Evolutionary conservation across 2,888 invertebrate genomes (phyloP), one percentile per base, ranked within the genome.

Genomic region (Odontocerum albicorne): DNA sequence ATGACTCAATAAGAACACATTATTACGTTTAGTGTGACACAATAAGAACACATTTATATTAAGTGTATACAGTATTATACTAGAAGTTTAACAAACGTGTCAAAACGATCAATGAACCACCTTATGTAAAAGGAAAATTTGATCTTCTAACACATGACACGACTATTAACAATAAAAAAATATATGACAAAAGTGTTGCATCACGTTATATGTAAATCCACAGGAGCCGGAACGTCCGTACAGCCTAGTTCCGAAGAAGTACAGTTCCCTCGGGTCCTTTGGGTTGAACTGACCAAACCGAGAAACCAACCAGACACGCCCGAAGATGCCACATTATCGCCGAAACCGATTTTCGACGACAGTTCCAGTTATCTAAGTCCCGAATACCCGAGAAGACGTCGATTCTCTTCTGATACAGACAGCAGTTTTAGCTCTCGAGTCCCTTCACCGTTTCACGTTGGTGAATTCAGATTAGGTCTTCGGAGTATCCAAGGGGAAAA

Each of bases 181-280:
- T 27, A 27, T 7, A 27, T n/a, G n/a, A n/a, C n/a, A n/a, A n/a
- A n/a, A n/a, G n/a, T n/a, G n/a, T n/a, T n/a, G n/a, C n/a, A n/a
- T n/a, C n/a, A n/a, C n/a, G n/a, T n/a, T n/a, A 12, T 43, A 12
- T 27, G 38, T 45, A 6, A 22, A 44, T 51, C 32, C 45, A 32
- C 52, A 52, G 52, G 52, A 12, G 52, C 52, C 17, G 52, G 52
- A 20, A 52, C 52, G 7, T 52, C 52, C 4, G 22, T 44, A 10
- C 52, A 44, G 31, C 52, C 52, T 13, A 43, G 43, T 36, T 35
- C 51, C 7, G 43, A 43, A 17, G 51, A 51, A 44, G 39, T 39
- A 8, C 45, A 46, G 43, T 59, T 61, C 38, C 61, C 61, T 19
- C 45, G 61, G 31, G 51, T 61, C n/a, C 56, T 61, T 6, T 61